Evolutionary conservation across 2,888 invertebrate species (phyloP), one percentile per base, ranked within the genome.

Genomic region (Catocala sponsa): DNA sequence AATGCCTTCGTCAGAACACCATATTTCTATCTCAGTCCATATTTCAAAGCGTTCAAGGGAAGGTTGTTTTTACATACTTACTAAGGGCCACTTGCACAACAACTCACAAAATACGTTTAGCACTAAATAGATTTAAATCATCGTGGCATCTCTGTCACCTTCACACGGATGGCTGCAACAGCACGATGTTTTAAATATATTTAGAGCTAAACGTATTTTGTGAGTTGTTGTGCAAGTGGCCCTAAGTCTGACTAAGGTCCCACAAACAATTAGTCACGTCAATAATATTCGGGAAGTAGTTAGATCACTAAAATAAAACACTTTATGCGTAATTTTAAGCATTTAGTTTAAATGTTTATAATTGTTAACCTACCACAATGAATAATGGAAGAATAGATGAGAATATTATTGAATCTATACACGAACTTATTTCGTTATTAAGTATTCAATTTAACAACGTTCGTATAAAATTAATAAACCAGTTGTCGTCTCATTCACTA

Each of bases 1-100:
- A 25, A 48, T 5, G 42, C 33, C 13, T 35, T 48, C 41, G 42
- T 53, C 47, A 53, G 38, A n/a, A 48, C 35, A 48, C 52, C 56
- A 61, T 61, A 46, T 48, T 54, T 35, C 46, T 33, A 42, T 15
- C n/a, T 59, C 65, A 69, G 68, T 74, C 59, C 63, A 72, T 75
- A 72, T 80, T 72, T 78, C 74, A 76, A 76, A 72, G 65, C 59
- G 62, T 79, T 82, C 90, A 89, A 90, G 90, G 88, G 83, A 90
- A 91, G 90, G 91, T 78, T 86, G 59, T 63, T 74, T 72, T 72
- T 69, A 64, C 63, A 74, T 75, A 72, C 56, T 60, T 56, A 60
- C 43, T 35, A 68, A n/a, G n/a, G n/a, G n/a, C n/a, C n/a, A n/a
- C n/a, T n/a, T n/a, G n/a, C n/a, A n/a, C n/a, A n/a, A n/a, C n/a